phyloP scores from a whole-genome alignment of 2,888 invertebrate genomes.

The Ennomos erosarius region DNA sequence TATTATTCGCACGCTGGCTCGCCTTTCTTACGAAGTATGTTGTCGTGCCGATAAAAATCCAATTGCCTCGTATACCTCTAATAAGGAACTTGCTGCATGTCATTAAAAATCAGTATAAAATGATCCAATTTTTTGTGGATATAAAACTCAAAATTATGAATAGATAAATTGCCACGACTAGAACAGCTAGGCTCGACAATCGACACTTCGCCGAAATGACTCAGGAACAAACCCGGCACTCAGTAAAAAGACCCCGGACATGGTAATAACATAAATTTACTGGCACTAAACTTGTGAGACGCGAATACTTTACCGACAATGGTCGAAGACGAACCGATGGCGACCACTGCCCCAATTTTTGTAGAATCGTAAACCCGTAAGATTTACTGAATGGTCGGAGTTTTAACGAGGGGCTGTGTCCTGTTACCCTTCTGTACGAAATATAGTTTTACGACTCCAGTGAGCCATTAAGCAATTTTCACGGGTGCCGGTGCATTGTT shows the following conservation, averaged over 20 bases:
- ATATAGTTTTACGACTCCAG: slow-evolving; percentile 78
- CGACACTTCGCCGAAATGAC: slow-evolving; percentile 37
- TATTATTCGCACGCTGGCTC: too few relatives aligned
- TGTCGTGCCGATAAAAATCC: too few relatives aligned
- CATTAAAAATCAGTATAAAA: too few relatives aligned
- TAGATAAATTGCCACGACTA: not conserved
- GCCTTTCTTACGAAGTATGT: too few relatives aligned
- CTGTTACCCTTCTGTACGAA: slow-evolving; percentile 53
- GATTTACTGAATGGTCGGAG: slow-evolving; percentile 78
- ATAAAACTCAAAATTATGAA: too few relatives aligned
- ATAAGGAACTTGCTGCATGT: too few relatives aligned
- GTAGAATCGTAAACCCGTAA: slow-evolving; percentile 78
- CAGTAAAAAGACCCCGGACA: slow-evolving; percentile 39
- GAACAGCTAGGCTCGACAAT: slow-evolving; percentile 18
- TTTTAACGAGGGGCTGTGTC: slow-evolving; percentile 75
- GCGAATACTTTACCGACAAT: slow-evolving; percentile 39
- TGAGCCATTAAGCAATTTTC: slow-evolving; percentile 66
- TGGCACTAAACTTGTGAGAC: slow-evolving; percentile 40
- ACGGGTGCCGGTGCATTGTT: slow-evolving; percentile 39
- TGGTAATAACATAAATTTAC: slow-evolving; percentile 43
- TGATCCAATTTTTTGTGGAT: too few relatives aligned
- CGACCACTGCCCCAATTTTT: slow-evolving; percentile 69
- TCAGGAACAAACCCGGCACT: slow-evolving; percentile 43
- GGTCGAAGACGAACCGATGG: slow-evolving; percentile 41
- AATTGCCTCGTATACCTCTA: too few relatives aligned